Conservation (phyloP, 2,888 invertebrate genomes). For the Volucella inflata region DNA sequence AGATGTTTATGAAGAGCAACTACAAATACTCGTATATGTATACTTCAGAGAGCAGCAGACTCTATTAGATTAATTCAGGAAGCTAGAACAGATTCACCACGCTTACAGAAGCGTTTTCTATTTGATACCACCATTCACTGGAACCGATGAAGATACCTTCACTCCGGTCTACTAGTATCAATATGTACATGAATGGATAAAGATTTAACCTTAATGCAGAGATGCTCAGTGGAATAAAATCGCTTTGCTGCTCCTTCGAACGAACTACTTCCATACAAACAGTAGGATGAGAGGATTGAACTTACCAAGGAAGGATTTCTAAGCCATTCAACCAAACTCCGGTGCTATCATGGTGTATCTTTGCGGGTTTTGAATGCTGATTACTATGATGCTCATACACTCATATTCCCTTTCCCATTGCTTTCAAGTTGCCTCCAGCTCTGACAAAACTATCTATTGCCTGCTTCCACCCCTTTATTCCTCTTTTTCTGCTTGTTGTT, state of each 20-base stretch:
- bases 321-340: background rate
- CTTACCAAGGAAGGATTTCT: slow-evolving; percentile 5
- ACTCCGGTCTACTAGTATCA: background rate
- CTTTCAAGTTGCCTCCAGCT: background rate
- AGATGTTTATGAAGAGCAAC: background rate
- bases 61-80: slow-evolving; percentile 33
- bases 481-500: background rate
- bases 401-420: slow-evolving; percentile 13
- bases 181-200: slow-evolving; percentile 27
- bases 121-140: background rate
- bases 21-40: background rate
- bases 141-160: background rate
- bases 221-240: slow-evolving; percentile 15
- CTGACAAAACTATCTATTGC: slow-evolving; percentile 5
- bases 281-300: slow-evolving; percentile 22
- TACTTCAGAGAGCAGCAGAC: slow-evolving; percentile 22
- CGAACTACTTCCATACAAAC: background rate
- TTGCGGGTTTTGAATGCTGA: slow-evolving; percentile 57
- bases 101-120: slow-evolving; percentile 6
- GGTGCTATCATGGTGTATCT: slow-evolving; percentile 35
- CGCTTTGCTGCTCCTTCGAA: slow-evolving; percentile 2
- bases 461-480: background rate
- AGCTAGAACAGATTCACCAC: background rate
- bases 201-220: slow-evolving; percentile 41
- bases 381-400: slow-evolving; percentile 27